phyloP scores from a whole-genome alignment of 2,113 vertebrate genomes.

The Aramus guarauna region DNA sequence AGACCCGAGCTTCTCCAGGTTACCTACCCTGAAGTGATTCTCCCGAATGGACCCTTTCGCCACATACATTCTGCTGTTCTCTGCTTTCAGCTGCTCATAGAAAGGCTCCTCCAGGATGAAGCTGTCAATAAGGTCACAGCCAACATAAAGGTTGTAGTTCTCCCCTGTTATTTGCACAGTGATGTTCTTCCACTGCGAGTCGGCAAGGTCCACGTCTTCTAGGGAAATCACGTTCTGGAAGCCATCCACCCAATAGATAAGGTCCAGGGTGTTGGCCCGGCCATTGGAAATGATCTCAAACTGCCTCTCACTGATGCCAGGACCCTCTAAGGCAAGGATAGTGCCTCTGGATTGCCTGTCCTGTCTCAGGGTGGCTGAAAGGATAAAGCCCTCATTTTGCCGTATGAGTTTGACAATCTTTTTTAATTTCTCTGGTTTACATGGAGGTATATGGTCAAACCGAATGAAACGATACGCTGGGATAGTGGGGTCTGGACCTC shows the following conservation, averaged over 20 bases:
- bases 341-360: slow-evolving; percentile 88
- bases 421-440: slow-evolving; percentile 76
- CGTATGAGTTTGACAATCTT: slow-evolving; percentile 80
- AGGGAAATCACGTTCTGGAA: slow-evolving; percentile 85
- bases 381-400: slow-evolving; percentile 89
- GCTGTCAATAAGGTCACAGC: slow-evolving; percentile 92
- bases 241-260: slow-evolving; percentile 88
- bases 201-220: slow-evolving; percentile 92
- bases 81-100: slow-evolving; percentile 84
- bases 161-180: slow-evolving; percentile 89
- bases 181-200: slow-evolving; percentile 95
- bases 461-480: slow-evolving; percentile 92
- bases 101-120: slow-evolving; percentile 92
- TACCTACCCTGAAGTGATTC: slow-evolving; percentile 91
- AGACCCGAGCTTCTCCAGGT: neutral
- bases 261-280: slow-evolving; percentile 89
- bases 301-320: slow-evolving; percentile 77
- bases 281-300: slow-evolving; percentile 95
- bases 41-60: slow-evolving; percentile 86
- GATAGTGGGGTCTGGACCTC: slow-evolving; percentile 80
- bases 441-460: slow-evolving; percentile 91
- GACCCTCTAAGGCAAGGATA: slow-evolving; percentile 84
- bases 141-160: slow-evolving; percentile 88
- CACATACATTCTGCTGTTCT: slow-evolving; percentile 87
- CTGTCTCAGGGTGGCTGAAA: slow-evolving; percentile 87